Percentiles rank a stretch among this genome's conserved stretches.
phyloP scores from a whole-genome alignment of 2,797 vertebrate genomes.

The Nothura maculosa region DNA sequence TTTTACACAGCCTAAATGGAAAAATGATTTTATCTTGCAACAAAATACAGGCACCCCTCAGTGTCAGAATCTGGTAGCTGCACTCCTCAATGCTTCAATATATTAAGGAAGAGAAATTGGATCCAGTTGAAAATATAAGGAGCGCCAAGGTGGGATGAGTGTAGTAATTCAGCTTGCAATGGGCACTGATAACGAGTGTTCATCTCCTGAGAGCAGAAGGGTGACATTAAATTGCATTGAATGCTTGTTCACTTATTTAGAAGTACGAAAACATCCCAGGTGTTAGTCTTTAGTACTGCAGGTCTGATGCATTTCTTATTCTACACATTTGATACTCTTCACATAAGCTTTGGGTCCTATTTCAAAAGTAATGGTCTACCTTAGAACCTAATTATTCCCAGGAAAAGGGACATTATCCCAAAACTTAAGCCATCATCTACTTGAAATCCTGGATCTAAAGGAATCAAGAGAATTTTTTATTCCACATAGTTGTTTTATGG shows the following conservation, averaged over 20 bases:
- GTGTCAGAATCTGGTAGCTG: not conserved
- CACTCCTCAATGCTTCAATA: not conserved
- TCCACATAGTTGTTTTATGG: not conserved
- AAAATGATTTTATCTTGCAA: constrained; percentile 51
- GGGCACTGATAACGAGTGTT: not conserved
- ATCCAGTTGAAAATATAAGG: constrained; percentile 1
- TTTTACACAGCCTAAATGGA: constrained; percentile 56
- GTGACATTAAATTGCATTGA: not conserved
- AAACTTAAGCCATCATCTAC: not conserved
- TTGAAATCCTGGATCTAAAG: not conserved
- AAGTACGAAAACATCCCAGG: constrained; percentile 7
- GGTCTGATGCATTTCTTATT: not conserved
- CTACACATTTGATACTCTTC: not conserved
- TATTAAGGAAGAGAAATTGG: constrained; percentile 32
- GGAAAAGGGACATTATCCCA: not conserved
- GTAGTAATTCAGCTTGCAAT: constrained; percentile 1
- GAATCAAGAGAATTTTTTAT: not conserved
- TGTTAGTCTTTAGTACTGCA: constrained; percentile 3
- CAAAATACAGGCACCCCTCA: constrained; percentile 1
- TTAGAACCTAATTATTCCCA: constrained; percentile 7
- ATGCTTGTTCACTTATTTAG: constrained; percentile 7
- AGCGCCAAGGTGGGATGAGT: not conserved
- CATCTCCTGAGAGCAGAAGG: not conserved
- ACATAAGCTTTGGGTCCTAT: not conserved
- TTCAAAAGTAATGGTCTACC: constrained; percentile 39